Evolutionary conservation across 2,888 invertebrate genomes (phyloP).

Genomic region (Spisula subtruncata): DNA sequence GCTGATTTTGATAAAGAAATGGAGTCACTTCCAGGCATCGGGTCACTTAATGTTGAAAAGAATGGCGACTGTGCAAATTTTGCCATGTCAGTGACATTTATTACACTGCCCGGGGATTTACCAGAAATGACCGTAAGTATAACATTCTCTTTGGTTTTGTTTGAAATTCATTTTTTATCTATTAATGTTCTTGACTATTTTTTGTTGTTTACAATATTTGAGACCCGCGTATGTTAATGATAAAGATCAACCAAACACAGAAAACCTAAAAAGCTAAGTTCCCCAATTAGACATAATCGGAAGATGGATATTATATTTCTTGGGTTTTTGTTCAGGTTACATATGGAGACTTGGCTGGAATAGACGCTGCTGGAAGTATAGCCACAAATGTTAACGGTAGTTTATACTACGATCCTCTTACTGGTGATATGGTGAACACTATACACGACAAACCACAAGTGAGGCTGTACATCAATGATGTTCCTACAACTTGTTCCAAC

Average conservation of each 20-base stretch:
- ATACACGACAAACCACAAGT: constrained; percentile 81
- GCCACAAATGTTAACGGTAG: constrained; percentile 75
- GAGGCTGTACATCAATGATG: constrained; percentile 76
- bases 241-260: too few relatives aligned
- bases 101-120: constrained; percentile 71
- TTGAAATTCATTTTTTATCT: too few relatives aligned
- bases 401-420: constrained; percentile 79
- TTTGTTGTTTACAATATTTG: too few relatives aligned
- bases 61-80: constrained; percentile 74
- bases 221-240: too few relatives aligned
- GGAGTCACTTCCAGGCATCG: constrained; percentile 64
- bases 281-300: too few relatives aligned
- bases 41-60: constrained; percentile 58
- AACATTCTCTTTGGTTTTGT: not conserved
- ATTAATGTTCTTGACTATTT: too few relatives aligned
- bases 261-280: too few relatives aligned
- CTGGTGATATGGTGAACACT: constrained; percentile 81
- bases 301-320: not conserved
- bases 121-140: constrained; percentile 66
- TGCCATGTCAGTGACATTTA: constrained; percentile 62
- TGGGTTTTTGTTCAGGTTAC: constrained; percentile 53
- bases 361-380: constrained; percentile 56
- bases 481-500: constrained; percentile 75
- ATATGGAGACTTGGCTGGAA: constrained; percentile 55
- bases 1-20: constrained; percentile 60